Base-by-base conservation (phyloP, 2,797 vertebrate genomes). In the Sebastes cheni region DNA sequence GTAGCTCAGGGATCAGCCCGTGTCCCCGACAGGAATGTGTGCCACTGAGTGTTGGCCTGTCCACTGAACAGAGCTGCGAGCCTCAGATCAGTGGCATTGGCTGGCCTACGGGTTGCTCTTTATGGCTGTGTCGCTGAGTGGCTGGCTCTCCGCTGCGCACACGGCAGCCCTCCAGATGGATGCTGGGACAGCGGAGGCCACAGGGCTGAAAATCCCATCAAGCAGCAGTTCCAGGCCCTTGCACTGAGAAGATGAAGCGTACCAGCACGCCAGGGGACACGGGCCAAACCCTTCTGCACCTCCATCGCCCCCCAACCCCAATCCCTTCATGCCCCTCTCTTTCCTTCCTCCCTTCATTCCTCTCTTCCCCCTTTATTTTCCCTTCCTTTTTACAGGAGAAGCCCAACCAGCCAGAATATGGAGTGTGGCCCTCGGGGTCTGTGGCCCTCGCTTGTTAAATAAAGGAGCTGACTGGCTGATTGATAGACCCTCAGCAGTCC, bases 401-500 rank as follows among this genome's bases (percentile, higher is more conserved):
- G 90, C 84, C 93, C 95, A 96, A 96, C 94, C 94, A 95, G 94
- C 94, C 94, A 92, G 92, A 94, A 95, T 95, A 95, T 91, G 85
- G 86, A 90, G 90, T 92, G 86, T 86, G 90, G 94, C 94, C 96
- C 95, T 96, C 93, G 79, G 96, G 96, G 96, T 95, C 96, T 91
- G 86, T 94, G 96, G 93, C 95, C 96, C 93, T 95, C 89, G 86
- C 95, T 94, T 96, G 94, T 96, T 98, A 96, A 98, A 98, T 98
- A 97, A 98, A 97, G 96, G 96, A 97, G 91, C 91, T 91, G 95
- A 97, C 96, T 95, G 86, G 95, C 96, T 97, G 95, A 96, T 96
- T 95, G 96, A 96, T 96, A 95, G 95, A 95, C 93, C 95, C 95
- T 93, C 92, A 91, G 91, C 87, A 95, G 93, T 96, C 92, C 93